Base-by-base conservation (phyloP, 2,888 invertebrate genomes). In the Craniophora ligustri region DNA sequence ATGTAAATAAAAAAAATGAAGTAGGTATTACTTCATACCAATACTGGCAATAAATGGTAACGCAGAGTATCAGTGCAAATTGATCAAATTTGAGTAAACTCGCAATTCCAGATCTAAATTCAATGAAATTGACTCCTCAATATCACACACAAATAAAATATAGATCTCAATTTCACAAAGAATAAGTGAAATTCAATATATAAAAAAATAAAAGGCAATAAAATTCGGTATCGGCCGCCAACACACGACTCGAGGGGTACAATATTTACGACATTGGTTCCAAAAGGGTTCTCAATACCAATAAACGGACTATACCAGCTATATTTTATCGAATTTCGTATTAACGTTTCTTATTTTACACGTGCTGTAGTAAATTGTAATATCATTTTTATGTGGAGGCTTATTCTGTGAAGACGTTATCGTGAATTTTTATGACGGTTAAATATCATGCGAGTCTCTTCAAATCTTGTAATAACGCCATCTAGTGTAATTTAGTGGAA, bases 151-250 rank as follows among this genome's bases (percentile, higher is more conserved):
- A 50, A 62, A 48, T 11, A 18, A 15, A 42, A 19, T 32, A 26
- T 35, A 58, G 47, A 49, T 62, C 53, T 55, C 51, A 56, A 72
- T 65, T 67, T 45, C 44, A 32, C 31, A 21, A 35, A 68, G 57
- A 76, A 74, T 72, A 72, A 72, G 58, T 54, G 68, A 74, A 82
- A 86, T 85, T 86, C 84, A 84, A 87, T 88, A 81, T 81, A 84
- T 76, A 84, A 85, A 85, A 85, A 86, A 86, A 85, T 87, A 83
- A 84, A 82, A 83, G 74, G 75, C 80, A 89, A 88, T 90, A 88
- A 90, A 89, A 85, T 67, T 79, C 76, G 76, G 76, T 91, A 91
- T 91, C 90, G 82, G 86, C 78, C 67, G 67, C 79, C 59, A 77
- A 75, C 89, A 88, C 78, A 81, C 84, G 75, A 75, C 70, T 76